Conservation (phyloP, 2,797 vertebrate genomes). For the Acanthurus lineatus region DNA sequence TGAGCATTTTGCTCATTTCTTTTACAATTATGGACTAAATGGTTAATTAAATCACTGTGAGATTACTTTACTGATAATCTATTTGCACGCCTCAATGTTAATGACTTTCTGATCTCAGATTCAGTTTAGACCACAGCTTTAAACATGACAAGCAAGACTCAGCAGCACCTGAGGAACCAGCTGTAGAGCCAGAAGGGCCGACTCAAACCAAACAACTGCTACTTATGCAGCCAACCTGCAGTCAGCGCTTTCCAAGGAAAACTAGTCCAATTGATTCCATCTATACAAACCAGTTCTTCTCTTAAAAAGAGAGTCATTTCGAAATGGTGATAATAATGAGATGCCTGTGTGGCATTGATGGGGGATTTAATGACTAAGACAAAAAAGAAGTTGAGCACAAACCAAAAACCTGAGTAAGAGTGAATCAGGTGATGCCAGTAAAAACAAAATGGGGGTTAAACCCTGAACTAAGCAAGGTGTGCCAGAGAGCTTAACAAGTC, state of each 20-base stretch:
- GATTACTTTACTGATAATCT: no score
- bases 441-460: constrained; percentile 10
- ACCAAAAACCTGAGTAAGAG: neutral
- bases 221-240: neutral
- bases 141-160: neutral
- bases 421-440: neutral
- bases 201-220: neutral
- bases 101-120: neutral
- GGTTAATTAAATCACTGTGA: no score
- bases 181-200: neutral
- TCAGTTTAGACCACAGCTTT: neutral
- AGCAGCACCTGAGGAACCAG: neutral
- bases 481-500: neutral
- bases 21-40: no score
- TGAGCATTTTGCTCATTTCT: no score
- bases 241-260: neutral
- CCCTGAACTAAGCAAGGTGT: constrained; percentile 1
- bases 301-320: neutral
- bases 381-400: neutral
- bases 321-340: neutral
- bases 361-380: neutral
- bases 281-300: neutral
- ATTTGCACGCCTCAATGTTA: fast-evolving
- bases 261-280: neutral
- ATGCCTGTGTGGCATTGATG: neutral